Conservation (phyloP, 2,797 vertebrate species). For the Coilia nasus region DNA sequence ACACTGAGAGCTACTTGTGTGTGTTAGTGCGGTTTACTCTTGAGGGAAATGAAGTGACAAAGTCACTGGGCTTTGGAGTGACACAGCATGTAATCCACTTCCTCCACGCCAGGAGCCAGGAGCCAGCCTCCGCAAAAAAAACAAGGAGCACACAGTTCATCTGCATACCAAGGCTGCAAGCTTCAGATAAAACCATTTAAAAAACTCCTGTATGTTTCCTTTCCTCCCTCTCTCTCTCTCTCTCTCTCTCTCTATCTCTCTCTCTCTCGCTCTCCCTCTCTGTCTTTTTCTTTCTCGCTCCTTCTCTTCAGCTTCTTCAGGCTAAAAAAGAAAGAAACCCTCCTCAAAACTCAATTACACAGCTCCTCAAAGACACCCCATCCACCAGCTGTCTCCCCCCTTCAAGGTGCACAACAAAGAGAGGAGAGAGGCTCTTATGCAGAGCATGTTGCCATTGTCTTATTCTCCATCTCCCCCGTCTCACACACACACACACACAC, state of each 20-base stretch:
- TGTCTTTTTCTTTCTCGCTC: constrained; percentile 3
- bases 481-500: too few relatives aligned
- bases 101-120: constrained; percentile 42
- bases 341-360: not conserved
- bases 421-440: not conserved
- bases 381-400: not conserved
- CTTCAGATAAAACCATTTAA: constrained; percentile 57
- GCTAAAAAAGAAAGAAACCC: not conserved
- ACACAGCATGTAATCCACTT: constrained; percentile 58
- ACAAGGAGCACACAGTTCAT: constrained; percentile 55
- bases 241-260: not conserved
- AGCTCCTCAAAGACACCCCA: not conserved
- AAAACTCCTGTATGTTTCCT: constrained; percentile 44
- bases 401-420: not conserved
- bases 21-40: not conserved
- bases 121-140: constrained; percentile 24
- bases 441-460: not conserved
- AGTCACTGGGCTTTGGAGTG: constrained; percentile 33
- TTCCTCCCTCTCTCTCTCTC: not conserved
- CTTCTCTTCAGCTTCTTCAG: not conserved
- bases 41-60: not conserved
- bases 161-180: constrained; percentile 55
- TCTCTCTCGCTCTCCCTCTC: not conserved
- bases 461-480: not conserved
- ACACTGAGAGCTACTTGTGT: not conserved